Base-by-base conservation (phyloP, 2,888 invertebrate species). In the Scaptomyza reducta region DNA sequence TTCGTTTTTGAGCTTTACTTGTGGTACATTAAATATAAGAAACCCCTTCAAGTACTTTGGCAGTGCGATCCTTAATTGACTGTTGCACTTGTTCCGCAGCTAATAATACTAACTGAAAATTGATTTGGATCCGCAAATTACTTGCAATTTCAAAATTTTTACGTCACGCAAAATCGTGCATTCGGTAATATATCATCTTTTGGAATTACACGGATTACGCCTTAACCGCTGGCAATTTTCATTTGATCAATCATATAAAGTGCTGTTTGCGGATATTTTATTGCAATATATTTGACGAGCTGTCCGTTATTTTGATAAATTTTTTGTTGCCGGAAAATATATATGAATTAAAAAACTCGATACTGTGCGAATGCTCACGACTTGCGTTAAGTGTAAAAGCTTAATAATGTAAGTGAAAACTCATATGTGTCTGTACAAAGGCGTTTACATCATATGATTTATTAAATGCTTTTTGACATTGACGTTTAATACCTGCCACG, bases 241-340 rank as follows among this genome's bases (percentile, higher is more conserved):
- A 79, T 70, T 70, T 61, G 61, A 77, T 77, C 74, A 86, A 83
- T 80, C 80, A 57, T 33, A 54, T 60, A 55, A 70, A 70, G 74
- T 82, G 55, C 38, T 50, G 42, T 68, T 76, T 74, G 51, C 50
- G 51, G 40, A 47, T 46, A 60, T 65, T 77, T 79, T 51, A 79
- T 74, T 79, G 71, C 68, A 55, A 70, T 68, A 60, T 65, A 60
- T 60, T 75, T 79, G 64, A 67, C 56, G 69, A 65, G 68, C 67
- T 68, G 76, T 31, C 65, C 45, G 69, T 50, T 53, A 54, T 35
- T 62, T 63, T 74, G 59, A 50, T 65, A 61, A 6, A 16, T 5
- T 10, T 31, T 4, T 60, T 55, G 1, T 60, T 55, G 49, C 22
- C 35, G 51, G 50, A 44, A 74, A 75, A 65, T 55, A 51, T 44